phyloP scores from a whole-genome alignment of 1,140 invertebrate species.

The Odontomachus brunneus region DNA sequence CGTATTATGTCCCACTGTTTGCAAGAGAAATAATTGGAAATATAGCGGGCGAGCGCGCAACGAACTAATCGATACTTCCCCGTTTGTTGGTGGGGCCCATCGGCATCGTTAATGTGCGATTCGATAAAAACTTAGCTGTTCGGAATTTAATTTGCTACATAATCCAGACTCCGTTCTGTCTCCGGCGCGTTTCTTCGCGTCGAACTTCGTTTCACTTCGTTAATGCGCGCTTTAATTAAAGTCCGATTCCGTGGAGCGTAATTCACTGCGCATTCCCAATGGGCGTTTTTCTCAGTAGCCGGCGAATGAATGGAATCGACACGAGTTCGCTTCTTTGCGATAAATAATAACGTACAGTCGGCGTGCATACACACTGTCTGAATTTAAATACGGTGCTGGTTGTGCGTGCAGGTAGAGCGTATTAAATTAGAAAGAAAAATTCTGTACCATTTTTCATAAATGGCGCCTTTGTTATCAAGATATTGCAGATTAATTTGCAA shows the following conservation, averaged over 20 bases:
- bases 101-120: neutral
- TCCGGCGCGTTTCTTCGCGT: slow-evolving; percentile 18
- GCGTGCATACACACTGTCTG: too few species aligned
- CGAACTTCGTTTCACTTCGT: slow-evolving; percentile 42
- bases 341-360: neutral
- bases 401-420: too few species aligned
- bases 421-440: too few species aligned
- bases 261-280: slow-evolving; percentile 36
- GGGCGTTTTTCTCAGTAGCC: slow-evolving; percentile 1
- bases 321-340: neutral
- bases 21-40: slow-evolving; percentile 6
- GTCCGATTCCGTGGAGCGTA: slow-evolving; percentile 21
- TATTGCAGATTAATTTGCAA: too few species aligned
- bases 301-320: neutral
- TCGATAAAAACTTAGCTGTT: slow-evolving; percentile 44
- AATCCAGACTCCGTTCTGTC: slow-evolving; percentile 9
- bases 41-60: too few species aligned
- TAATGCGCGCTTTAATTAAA: slow-evolving; percentile 56
- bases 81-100: slow-evolving; percentile 7
- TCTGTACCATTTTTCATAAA: too few species aligned
- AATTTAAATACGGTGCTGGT: too few species aligned
- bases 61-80: too few species aligned
- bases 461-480: too few species aligned
- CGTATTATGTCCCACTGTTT: neutral
- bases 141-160: slow-evolving; percentile 53